A percentile compares a stretch with the other conserved stretches of the same genome.
Evolutionary conservation across 2,888 invertebrate genomes (phyloP).

Genomic region (Thyatira batis): DNA sequence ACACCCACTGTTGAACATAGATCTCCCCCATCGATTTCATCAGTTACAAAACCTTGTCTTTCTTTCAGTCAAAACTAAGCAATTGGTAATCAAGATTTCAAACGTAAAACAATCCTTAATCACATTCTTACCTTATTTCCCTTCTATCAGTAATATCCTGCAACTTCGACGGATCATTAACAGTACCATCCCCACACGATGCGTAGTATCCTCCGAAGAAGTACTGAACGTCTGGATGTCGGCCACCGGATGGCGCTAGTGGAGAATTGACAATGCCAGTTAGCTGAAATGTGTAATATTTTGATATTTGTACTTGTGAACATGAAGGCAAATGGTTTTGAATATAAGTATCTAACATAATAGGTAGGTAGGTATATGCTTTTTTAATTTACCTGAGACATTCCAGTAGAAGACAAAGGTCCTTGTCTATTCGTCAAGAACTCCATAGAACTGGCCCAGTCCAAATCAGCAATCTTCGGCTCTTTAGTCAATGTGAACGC

Average conservation of each 20-base stretch:
- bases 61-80: no score
- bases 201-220: constrained; percentile 86
- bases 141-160: constrained; percentile 45
- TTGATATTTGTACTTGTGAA: no score
- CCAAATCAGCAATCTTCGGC: constrained; percentile 78
- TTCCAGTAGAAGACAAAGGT: constrained; percentile 84
- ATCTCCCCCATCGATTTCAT: no score
- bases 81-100: no score
- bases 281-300: constrained; percentile 41
- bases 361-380: background rate
- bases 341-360: background rate
- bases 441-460: constrained; percentile 84
- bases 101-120: no score
- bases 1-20: no score
- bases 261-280: constrained; percentile 85
- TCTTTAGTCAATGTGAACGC: constrained; percentile 79
- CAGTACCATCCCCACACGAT: constrained; percentile 80
- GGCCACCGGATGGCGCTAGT: constrained; percentile 81
- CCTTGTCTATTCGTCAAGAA: constrained; percentile 84
- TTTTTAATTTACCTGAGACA: constrained; percentile 80
- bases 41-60: no score
- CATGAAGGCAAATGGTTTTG: background rate
- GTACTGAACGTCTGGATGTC: constrained; percentile 85
- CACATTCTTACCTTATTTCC: constrained; percentile 51
- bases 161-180: constrained; percentile 54